These are phyloP conservation scores for Cottus gobio DNA, from an alignment of 2,113 vertebrate species.

Conservation along the genomic window DNA sequence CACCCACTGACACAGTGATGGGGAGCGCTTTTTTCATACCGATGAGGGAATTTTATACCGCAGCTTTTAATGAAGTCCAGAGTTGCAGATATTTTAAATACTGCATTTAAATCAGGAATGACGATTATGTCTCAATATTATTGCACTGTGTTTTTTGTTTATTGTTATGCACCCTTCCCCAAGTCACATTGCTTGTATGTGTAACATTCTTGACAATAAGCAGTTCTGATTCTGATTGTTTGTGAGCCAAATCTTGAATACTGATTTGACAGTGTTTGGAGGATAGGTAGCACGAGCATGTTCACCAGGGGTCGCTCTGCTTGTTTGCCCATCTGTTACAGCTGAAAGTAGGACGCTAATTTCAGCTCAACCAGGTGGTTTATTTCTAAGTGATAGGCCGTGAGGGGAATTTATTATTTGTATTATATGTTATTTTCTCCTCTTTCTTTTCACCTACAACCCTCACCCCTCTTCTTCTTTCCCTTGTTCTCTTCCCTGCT, in stretches of 20 bases:
- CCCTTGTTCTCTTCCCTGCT: not conserved
- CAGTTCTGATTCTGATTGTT: not conserved
- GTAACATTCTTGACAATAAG: no score
- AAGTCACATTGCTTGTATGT: not conserved
- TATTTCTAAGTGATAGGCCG: slow-evolving; percentile 16
- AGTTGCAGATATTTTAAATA: not conserved
- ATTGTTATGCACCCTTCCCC: no score
- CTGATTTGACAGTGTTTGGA: not conserved
- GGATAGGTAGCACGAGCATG: not conserved
- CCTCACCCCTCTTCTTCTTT: not conserved
- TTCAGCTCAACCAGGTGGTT: slow-evolving; percentile 20
- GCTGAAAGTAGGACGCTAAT: slow-evolving; percentile 18
- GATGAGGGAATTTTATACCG: slow-evolving; percentile 4
- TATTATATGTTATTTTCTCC: not conserved
- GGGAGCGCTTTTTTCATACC: slow-evolving; percentile 6
- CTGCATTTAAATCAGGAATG: not conserved
- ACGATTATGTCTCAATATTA: not conserved
- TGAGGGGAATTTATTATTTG: not conserved
- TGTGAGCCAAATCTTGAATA: not conserved
- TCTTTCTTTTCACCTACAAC: not conserved
- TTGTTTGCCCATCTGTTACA: slow-evolving; percentile 11
- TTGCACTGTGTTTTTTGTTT: no score
- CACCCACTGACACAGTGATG: slow-evolving; percentile 26
- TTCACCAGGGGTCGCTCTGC: not conserved
- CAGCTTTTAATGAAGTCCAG: slow-evolving; percentile 29